phyloP scores from a whole-genome alignment of 2,888 invertebrate genomes.

The Tubulanus polymorphus region DNA sequence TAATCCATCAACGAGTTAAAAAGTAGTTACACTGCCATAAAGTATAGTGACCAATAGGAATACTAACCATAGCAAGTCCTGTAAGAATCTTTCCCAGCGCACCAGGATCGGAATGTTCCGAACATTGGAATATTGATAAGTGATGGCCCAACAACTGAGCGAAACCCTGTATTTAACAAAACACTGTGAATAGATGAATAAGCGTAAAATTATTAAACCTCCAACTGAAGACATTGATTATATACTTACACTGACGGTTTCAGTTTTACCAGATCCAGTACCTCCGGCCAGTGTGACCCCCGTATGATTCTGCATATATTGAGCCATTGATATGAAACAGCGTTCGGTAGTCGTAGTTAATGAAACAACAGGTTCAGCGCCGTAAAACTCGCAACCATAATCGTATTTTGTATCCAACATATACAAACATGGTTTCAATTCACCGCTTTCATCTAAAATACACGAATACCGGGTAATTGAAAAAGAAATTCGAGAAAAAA shows the following conservation, averaged over 20 bases:
- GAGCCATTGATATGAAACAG: slow-evolving; percentile 49
- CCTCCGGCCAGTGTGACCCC: slow-evolving; percentile 43
- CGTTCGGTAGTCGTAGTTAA: slow-evolving; percentile 48
- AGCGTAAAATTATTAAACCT: background rate
- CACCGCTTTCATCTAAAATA: slow-evolving; percentile 34
- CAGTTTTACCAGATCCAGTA: slow-evolving; percentile 49
- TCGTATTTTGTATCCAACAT: slow-evolving; percentile 44
- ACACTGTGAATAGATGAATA: background rate
- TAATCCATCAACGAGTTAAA: no score
- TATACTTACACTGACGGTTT: slow-evolving; percentile 43
- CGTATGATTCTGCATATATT: slow-evolving; percentile 40
- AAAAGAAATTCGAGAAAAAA: background rate
- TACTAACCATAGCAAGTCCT: slow-evolving; percentile 46
- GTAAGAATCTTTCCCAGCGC: slow-evolving; percentile 43
- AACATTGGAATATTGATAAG: slow-evolving; percentile 44
- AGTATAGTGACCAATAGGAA: background rate
- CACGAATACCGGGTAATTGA: no score
- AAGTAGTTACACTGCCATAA: background rate
- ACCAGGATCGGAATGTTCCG: slow-evolving; percentile 32
- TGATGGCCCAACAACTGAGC: slow-evolving; percentile 47
- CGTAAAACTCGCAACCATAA: slow-evolving; percentile 52
- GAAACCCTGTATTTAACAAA: slow-evolving; percentile 34
- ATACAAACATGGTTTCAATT: slow-evolving; percentile 33
- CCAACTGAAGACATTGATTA: background rate
- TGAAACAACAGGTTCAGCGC: slow-evolving; percentile 39